Conservation (phyloP, 1,140 invertebrate genomes). For the Grapholita molesta region DNA sequence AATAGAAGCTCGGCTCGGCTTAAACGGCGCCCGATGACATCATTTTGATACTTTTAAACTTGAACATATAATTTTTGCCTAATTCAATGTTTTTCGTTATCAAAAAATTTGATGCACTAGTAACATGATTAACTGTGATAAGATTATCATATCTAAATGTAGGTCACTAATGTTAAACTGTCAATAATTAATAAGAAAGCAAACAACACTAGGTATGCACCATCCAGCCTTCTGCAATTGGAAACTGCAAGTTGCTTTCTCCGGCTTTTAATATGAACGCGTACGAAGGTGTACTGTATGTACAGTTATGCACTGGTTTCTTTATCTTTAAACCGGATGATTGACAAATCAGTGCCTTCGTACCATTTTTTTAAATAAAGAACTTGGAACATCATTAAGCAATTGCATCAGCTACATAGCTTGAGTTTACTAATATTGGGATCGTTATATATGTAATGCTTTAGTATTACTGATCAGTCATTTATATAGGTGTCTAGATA, state of each 20-base stretch:
- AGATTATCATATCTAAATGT: no score
- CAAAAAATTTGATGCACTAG: background rate
- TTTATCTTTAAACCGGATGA: background rate
- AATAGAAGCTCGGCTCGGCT: background rate
- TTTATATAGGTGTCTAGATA: no score
- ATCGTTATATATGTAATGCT: background rate
- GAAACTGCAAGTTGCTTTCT: conserved; percentile 5
- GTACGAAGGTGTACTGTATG: background rate
- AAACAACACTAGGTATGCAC: background rate
- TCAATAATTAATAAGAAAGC: no score
- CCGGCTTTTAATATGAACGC: background rate
- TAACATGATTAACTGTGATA: background rate
- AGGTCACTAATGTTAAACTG: no score
- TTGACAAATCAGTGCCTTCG: no score
- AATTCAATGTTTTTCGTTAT: background rate
- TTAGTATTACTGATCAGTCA: background rate
- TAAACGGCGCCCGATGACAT: background rate
- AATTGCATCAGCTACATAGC: background rate
- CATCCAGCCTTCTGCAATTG: background rate
- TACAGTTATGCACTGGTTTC: background rate
- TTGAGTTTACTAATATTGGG: background rate
- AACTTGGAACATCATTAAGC: no score
- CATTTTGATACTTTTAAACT: background rate
- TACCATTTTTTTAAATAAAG: no score
- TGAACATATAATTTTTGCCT: background rate